phyloP scores from a whole-genome alignment of 2,888 invertebrate species.

The Tribolium freemani region DNA sequence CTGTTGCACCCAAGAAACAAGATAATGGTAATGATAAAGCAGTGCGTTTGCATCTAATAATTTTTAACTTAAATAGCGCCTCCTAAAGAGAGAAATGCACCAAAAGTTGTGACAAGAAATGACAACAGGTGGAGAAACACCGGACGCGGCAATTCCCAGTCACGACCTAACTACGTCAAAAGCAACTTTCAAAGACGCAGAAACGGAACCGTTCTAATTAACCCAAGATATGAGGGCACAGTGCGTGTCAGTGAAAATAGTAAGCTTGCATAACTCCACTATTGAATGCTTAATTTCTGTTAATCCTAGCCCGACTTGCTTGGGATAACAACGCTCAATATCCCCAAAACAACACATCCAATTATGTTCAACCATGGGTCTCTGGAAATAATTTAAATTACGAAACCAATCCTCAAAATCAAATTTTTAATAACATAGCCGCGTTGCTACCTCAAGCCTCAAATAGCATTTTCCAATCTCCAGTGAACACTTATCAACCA shows the following conservation, averaged over 20 bases:
- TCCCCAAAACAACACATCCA: not conserved
- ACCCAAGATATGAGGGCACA: slow-evolving; percentile 43
- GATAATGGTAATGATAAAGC: not conserved
- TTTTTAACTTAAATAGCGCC: not conserved
- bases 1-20: not conserved
- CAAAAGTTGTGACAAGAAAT: not conserved
- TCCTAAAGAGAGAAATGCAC: not conserved
- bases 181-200: slow-evolving; percentile 6
- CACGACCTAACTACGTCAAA: not conserved
- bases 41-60: not conserved
- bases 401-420: slow-evolving; percentile 1
- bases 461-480: not conserved
- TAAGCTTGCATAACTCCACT: not conserved
- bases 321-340: slow-evolving; percentile 6
- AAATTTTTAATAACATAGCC: not conserved
- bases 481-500: not conserved
- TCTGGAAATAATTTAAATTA: not conserved
- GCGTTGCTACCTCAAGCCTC: not conserved
- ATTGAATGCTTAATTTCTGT: not conserved
- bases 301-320: slow-evolving; percentile 17
- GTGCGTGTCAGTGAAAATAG: slow-evolving; percentile 36
- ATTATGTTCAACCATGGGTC: slow-evolving; percentile 20
- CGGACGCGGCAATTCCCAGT: slow-evolving; percentile 6
- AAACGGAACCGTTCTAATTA: slow-evolving; percentile 43
- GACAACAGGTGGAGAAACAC: slow-evolving; percentile 5